Conservation (phyloP, 2,888 invertebrate species). For the Pomacea canaliculata region DNA sequence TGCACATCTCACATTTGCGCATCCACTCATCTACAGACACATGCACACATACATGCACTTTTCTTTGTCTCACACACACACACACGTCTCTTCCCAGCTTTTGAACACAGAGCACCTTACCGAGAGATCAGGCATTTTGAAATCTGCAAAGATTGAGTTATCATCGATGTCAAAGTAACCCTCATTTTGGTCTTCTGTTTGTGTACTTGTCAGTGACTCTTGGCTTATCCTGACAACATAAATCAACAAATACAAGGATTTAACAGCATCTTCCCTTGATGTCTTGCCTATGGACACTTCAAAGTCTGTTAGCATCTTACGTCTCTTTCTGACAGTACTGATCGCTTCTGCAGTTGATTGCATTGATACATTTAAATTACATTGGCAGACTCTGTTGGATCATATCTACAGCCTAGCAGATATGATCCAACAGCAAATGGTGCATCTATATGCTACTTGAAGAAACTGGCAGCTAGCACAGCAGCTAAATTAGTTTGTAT, state of each 20-base stretch:
- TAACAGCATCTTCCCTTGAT: no score
- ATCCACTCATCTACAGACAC: not conserved
- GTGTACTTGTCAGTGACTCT: conserved; percentile 54
- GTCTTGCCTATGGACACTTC: no score
- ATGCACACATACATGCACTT: not conserved
- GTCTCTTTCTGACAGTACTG: no score
- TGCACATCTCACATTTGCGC: not conserved
- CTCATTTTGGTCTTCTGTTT: conserved; percentile 20
- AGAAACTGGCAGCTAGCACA: no score
- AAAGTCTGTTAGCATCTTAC: no score
- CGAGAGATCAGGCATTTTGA: conserved; percentile 66
- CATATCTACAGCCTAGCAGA: no score
- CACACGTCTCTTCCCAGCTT: not conserved
- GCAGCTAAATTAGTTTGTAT: no score
- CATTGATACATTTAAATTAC: no score
- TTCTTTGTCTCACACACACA: not conserved
- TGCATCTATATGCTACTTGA: no score
- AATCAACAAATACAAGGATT: not conserved
- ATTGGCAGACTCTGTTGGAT: no score
- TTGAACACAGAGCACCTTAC: conserved; percentile 43
- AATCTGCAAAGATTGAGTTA: conserved; percentile 58
- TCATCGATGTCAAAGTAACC: conserved; percentile 60
- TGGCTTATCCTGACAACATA: conserved; percentile 53
- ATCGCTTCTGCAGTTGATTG: no score
- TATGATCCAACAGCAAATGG: no score